These are phyloP conservation scores for Oncopodura yosiiana DNA, from an alignment of 1,140 invertebrate genomes.

Conservation along the genomic window DNA sequence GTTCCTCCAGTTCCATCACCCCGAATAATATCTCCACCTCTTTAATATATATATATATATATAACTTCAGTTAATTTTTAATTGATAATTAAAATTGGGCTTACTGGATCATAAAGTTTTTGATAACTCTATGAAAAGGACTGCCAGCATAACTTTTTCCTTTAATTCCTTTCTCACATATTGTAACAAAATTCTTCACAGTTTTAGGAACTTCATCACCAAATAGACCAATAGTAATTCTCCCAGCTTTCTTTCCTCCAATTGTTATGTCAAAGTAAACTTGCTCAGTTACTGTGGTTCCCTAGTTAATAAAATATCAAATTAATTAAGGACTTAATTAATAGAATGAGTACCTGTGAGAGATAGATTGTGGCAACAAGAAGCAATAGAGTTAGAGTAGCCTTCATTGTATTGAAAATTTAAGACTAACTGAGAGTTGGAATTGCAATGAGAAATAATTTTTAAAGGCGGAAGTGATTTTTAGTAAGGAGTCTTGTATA, in stretches of 20 bases:
- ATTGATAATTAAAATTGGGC: slow-evolving; percentile 39
- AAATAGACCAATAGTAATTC: slow-evolving; percentile 87
- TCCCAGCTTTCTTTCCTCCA: slow-evolving; percentile 63
- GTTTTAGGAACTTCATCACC: slow-evolving; percentile 87
- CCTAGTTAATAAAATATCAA: no score
- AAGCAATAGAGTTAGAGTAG: no score
- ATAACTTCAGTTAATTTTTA: not conserved
- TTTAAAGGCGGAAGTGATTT: no score
- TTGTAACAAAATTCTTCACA: slow-evolving; percentile 76
- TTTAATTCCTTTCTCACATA: slow-evolving; percentile 63
- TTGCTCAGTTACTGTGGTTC: slow-evolving; percentile 60
- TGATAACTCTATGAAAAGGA: slow-evolving; percentile 54
- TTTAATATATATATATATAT: no score
- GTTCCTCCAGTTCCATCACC: slow-evolving; percentile 65
- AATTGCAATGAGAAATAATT: no score
- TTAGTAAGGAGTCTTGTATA: no score
- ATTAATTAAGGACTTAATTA: no score
- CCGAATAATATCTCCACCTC: slow-evolving; percentile 70
- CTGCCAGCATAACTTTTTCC: slow-evolving; percentile 21
- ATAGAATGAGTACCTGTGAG: no score
- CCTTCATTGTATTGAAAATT: no score
- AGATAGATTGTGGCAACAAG: no score
- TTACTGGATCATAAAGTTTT: slow-evolving; percentile 86
- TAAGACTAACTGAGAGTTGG: no score
- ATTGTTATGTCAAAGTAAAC: slow-evolving; percentile 85